A percentile compares a stretch with the other conserved stretches of the same genome.
Evolutionary conservation across 2,797 vertebrate genomes (phyloP).

Genomic region (Tenualosa ilisha): DNA sequence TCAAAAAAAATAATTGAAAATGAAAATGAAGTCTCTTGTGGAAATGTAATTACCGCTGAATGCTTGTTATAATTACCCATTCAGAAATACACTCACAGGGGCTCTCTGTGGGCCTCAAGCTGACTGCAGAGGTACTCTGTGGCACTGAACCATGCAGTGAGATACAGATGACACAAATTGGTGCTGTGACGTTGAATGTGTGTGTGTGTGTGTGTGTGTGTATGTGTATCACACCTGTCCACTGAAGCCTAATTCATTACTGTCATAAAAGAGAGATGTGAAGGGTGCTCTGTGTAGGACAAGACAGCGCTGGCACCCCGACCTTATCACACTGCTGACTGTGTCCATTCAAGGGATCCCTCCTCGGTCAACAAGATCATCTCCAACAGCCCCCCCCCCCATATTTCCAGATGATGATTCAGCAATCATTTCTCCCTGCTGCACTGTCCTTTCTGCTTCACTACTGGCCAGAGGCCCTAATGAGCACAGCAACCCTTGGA

Average conservation of each 20-base stretch:
- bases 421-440: conserved; percentile 17
- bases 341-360: neutral
- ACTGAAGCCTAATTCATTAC: neutral
- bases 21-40: neutral
- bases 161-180: neutral
- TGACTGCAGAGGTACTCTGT: neutral
- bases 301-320: neutral
- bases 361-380: neutral
- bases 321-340: neutral
- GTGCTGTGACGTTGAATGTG: neutral
- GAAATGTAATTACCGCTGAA: conserved; percentile 19
- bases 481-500: neutral
- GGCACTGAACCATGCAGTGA: neutral
- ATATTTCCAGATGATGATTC: conserved; percentile 30
- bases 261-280: neutral
- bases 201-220: too few species aligned
- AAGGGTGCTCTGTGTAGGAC: neutral
- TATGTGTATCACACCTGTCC: neutral
- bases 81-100: neutral
- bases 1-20: neutral
- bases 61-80: neutral
- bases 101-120: neutral
- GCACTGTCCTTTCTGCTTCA: neutral
- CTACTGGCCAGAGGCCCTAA: conserved; percentile 26
- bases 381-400: neutral